These are phyloP conservation scores for Sesamia inferens DNA, from an alignment of 2,888 invertebrate species.

Conservation along the genomic window DNA sequence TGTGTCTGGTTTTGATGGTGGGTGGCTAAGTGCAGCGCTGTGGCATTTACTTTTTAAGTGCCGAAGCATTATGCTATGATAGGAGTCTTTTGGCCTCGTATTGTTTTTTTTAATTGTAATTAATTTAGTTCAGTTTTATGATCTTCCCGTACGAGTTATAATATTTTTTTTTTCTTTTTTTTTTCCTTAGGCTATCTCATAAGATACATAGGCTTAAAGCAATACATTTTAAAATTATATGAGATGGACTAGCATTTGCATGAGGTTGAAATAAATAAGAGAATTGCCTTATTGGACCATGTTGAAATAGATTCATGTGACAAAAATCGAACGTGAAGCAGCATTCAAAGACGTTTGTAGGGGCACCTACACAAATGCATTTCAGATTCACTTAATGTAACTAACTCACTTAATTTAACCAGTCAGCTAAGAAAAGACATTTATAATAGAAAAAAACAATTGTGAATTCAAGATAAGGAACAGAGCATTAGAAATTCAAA, in stretches of 20 bases:
- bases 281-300: not conserved
- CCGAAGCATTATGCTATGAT: no score
- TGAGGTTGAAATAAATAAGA: not conserved
- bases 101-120: no score
- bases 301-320: not conserved
- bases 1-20: not conserved
- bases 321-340: not conserved
- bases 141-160: no score
- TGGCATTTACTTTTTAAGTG: no score
- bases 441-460: conserved; percentile 12
- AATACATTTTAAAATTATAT: no score
- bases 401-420: no score
- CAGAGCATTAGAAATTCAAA: conserved; percentile 14
- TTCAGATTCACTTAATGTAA: not conserved
- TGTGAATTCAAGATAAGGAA: not conserved
- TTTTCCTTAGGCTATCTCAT: no score
- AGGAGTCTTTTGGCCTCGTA: no score
- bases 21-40: no score
- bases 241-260: not conserved
- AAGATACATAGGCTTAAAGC: not conserved
- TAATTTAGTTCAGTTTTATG: no score
- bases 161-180: no score
- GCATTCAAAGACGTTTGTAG: not conserved
- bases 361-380: conserved; percentile 1
- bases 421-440: conserved; percentile 3